These are phyloP conservation scores for Phaonia tiefii DNA, from an alignment of 2,888 invertebrate genomes.

Conservation along the genomic window DNA sequence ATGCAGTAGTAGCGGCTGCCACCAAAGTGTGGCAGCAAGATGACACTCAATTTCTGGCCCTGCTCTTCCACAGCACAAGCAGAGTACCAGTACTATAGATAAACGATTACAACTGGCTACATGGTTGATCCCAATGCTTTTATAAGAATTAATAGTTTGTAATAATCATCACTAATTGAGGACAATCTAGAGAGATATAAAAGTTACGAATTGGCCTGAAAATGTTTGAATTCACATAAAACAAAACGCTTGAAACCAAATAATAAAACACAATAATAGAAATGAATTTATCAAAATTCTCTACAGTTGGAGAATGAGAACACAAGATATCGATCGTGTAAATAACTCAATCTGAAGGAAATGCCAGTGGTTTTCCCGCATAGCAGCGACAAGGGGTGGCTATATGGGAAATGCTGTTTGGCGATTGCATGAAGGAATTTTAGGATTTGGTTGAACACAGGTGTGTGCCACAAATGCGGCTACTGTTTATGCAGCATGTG, in stretches of 20 bases:
- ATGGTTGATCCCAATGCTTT: too few species aligned
- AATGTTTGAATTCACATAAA: not conserved
- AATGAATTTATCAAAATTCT: slow-evolving; percentile 16
- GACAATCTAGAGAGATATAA: slow-evolving; percentile 47
- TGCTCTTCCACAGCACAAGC: not conserved
- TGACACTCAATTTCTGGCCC: too few species aligned
- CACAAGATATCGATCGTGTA: slow-evolving; percentile 1
- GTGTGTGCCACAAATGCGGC: too few species aligned
- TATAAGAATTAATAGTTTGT: slow-evolving; percentile 44
- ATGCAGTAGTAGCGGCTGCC: not conserved
- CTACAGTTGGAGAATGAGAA: not conserved
- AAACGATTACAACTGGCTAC: not conserved
- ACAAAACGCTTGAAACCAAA: not conserved
- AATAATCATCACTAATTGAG: slow-evolving; percentile 57
- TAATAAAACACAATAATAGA: not conserved
- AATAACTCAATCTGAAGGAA: slow-evolving; percentile 24
- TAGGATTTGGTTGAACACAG: slow-evolving; percentile 21
- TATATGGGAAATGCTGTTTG: slow-evolving; percentile 24
- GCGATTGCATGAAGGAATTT: not conserved
- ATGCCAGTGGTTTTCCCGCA: not conserved
- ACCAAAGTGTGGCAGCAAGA: not conserved
- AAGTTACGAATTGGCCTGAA: not conserved
- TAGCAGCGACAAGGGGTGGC: not conserved
- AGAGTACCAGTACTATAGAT: not conserved
- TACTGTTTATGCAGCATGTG: not conserved